Evolutionary conservation across 2,113 vertebrate species (phyloP), one percentile per base, ranked within the genome.

Genomic region (human (Homo sapiens)): DNA sequence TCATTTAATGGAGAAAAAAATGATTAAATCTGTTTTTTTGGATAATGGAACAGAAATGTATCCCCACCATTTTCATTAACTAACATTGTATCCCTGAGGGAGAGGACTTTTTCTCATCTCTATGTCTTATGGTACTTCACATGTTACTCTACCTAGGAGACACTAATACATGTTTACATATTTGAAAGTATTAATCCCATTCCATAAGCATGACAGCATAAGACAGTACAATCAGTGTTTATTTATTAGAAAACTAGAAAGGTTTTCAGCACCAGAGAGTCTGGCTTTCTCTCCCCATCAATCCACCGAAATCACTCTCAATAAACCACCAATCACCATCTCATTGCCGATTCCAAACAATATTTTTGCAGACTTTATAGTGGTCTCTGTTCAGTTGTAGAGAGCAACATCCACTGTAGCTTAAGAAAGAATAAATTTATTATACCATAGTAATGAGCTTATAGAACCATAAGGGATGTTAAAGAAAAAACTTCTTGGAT

Each of bases 21-120:
- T 23, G 78, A 50, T 48, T 84, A 93, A 91, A 68, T 93, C 45
- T 75, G 30, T 35, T 88, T 95, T 66, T 95, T 93, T 30, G 2
- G 96, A 93, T 92, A 94, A 93, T 88, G 52, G 55, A 93, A 61
- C 23, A 78, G 52, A 90, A 78, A 92, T 94, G 43, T 95, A 85
- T 83, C 88, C 57, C 81, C 93, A 70, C 97, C 35, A 52, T 85
- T 92, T 93, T 66, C 76, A 90, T 78, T 94, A 97, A 90, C 81
- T 61, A 76, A 32, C 22, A 38, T 50, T 59, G 8, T 59, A 5
- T 92, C 64, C 78, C 66, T 30, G 12, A 82, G 45, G 23, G 55
- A 73, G 16, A 57, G 22, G 45, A 91, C 59, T 75, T 81, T 52
- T 82, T 92, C 52, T 90, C 38, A 10, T 75, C 81, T 88, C 50